Percentiles rank a stretch among this genome's conserved stretches.
phyloP scores from a whole-genome alignment of 2,797 vertebrate species.

The Miopithecus talapoin region DNA sequence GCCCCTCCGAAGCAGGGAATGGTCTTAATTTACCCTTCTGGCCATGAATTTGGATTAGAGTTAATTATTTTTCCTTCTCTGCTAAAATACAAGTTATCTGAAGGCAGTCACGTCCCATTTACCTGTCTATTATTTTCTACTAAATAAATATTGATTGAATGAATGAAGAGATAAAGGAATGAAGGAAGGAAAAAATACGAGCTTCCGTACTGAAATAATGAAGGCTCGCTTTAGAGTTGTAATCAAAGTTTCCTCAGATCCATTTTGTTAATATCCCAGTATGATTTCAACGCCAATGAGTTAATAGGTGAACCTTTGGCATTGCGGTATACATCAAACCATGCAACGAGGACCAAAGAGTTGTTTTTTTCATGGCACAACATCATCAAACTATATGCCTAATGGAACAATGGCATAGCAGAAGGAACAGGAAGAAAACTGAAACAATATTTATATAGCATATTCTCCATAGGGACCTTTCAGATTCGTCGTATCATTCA shows the following conservation, averaged over 20 bases:
- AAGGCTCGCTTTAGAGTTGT: background rate
- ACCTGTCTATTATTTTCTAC: background rate
- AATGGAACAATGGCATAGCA: background rate
- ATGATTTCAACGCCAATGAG: background rate
- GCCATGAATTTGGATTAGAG: background rate
- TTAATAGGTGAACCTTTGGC: background rate
- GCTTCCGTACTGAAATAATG: background rate
- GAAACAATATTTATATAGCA: background rate
- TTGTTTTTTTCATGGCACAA: background rate
- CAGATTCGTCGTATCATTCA: background rate
- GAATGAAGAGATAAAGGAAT: background rate
- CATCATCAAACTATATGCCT: background rate
- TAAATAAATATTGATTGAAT: background rate
- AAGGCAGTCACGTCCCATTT: background rate
- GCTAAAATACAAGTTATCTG: background rate
- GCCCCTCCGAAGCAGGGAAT: background rate
- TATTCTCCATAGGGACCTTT: background rate
- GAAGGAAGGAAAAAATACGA: background rate
- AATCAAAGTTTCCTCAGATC: background rate
- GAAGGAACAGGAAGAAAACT: background rate
- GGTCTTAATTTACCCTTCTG: background rate
- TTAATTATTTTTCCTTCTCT: background rate
- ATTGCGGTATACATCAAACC: rapidly evolving
- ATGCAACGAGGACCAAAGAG: background rate
- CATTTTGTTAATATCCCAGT: background rate